Evolutionary conservation across 2,113 vertebrate genomes (phyloP).

Genomic region (Engraulis encrasicolus): DNA sequence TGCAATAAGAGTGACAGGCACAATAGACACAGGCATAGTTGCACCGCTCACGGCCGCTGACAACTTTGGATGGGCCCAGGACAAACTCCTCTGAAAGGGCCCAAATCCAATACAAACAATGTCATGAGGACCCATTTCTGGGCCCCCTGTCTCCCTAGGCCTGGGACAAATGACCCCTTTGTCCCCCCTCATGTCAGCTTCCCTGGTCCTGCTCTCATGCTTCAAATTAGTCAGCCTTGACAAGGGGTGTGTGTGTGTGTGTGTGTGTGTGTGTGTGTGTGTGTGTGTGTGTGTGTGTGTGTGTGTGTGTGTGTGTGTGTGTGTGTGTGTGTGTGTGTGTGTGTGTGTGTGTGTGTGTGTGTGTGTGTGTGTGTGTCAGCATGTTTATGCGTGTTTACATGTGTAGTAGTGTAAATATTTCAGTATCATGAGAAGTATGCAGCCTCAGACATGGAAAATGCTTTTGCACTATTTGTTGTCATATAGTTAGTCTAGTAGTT

Average conservation of each 20-base stretch:
- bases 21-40: conserved; percentile 72
- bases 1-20: conserved; percentile 77
- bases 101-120: no score
- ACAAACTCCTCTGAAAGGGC: no score
- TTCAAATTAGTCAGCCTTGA: conserved; percentile 71
- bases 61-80: no score
- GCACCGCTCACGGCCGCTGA: no score
- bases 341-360: conserved; percentile 36
- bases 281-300: conserved; percentile 44
- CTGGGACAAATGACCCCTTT: no score
- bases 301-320: no score
- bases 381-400: not conserved
- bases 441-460: not conserved
- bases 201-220: conserved; percentile 64
- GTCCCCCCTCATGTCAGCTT: no score
- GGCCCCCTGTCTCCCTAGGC: no score
- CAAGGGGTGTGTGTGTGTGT: conserved; percentile 48
- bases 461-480: not conserved
- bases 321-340: conserved; percentile 27
- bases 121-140: no score
- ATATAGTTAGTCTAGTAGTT: no score
- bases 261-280: conserved; percentile 42
- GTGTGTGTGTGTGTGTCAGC: conserved; percentile 43
- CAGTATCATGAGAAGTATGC: not conserved
- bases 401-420: not conserved